A percentile compares a stretch with the other conserved stretches of the same genome.
phyloP scores from a whole-genome alignment of 2,113 vertebrate species.

The Odocoileus virginianus region DNA sequence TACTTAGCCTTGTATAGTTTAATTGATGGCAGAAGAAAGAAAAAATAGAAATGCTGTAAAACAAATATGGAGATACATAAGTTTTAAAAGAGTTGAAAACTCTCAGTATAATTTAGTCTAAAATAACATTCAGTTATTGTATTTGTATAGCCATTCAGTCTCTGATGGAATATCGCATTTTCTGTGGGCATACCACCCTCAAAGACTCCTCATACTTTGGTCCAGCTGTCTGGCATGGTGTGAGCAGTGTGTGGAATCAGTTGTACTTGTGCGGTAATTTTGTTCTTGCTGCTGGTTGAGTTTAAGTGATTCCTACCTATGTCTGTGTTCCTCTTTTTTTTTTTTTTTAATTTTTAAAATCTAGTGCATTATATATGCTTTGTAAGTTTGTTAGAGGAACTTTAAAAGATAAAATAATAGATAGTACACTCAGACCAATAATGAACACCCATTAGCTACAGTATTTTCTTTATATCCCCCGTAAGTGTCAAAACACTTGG shows the following conservation, averaged over 20 bases:
- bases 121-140: not conserved
- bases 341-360: not conserved
- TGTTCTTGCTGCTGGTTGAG: not conserved
- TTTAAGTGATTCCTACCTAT: not conserved
- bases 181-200: accelerated
- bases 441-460: not conserved
- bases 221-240: not conserved
- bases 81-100: not conserved
- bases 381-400: not conserved
- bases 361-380: not conserved
- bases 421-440: not conserved
- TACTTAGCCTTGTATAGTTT: not conserved
- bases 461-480: not conserved
- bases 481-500: not conserved
- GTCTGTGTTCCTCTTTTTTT: not conserved
- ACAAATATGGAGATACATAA: not conserved
- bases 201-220: not conserved
- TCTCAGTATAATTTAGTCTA: not conserved
- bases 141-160: not conserved
- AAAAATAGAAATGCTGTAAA: not conserved
- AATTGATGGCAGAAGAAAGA: not conserved
- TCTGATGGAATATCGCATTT: not conserved
- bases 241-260: not conserved
- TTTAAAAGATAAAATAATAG: not conserved
- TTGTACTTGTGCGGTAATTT: not conserved